Percentiles rank a stretch among this genome's conserved stretches.
These are phyloP conservation scores for Neodiprion fabricii DNA, from an alignment of 1,140 invertebrate species.

Conservation along the genomic window DNA sequence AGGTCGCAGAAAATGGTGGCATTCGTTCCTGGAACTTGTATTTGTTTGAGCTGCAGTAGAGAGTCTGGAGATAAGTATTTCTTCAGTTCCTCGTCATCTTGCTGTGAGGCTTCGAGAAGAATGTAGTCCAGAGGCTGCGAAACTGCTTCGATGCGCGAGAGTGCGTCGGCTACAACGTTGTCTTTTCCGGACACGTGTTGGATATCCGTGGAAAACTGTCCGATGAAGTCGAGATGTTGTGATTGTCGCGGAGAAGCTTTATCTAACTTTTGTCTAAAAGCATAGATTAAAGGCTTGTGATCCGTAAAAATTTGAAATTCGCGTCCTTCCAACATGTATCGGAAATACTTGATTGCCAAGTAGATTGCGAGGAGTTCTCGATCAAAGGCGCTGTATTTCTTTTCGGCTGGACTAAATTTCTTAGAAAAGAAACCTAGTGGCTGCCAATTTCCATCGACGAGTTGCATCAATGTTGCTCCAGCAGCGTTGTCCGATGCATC, in stretches of 20 bases:
- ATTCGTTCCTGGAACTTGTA: not conserved
- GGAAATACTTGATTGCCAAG: too few species aligned
- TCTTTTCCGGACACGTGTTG: constrained; percentile 32
- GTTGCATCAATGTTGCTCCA: constrained; percentile 42
- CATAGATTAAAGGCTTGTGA: too few species aligned
- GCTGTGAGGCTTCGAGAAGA: too few species aligned
- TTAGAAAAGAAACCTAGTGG: too few species aligned
- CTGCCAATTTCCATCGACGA: constrained; percentile 29
- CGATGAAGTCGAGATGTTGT: constrained; percentile 40
- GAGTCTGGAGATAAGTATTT: too few species aligned
- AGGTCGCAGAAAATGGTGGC: constrained; percentile 26
- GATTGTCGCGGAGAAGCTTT: constrained; percentile 43
- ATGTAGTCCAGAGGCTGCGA: constrained; percentile 15
- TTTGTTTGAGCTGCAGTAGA: too few species aligned
- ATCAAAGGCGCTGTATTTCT: too few species aligned
- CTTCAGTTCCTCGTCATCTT: too few species aligned
- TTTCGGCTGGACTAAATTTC: too few species aligned
- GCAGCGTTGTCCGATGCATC: constrained; percentile 39
- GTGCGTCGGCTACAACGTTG: constrained; percentile 38
- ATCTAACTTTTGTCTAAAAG: constrained; percentile 39
- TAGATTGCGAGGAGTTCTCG: too few species aligned
- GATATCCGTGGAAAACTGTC: constrained; percentile 48
- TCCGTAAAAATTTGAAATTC: too few species aligned
- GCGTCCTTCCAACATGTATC: too few species aligned
- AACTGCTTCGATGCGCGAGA: constrained; percentile 31